Conservation (phyloP, 2,113 vertebrate genomes). For the Dipodomys spectabilis region DNA sequence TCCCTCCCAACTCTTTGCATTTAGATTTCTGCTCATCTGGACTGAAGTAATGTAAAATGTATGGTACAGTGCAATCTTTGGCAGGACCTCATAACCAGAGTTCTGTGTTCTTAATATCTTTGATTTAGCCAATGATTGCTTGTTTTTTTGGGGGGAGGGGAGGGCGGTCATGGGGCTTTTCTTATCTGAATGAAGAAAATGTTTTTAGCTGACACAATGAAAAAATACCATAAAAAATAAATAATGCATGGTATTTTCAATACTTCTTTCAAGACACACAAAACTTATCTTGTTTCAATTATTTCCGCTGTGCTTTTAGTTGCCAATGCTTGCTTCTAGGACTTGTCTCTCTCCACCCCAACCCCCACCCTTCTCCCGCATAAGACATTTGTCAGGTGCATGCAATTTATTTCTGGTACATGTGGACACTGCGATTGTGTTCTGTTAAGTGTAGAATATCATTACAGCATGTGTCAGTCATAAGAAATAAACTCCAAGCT, state of each 20-base stretch:
- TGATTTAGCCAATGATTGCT: background rate
- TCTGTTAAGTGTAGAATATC: background rate
- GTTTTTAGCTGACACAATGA: conserved; percentile 63
- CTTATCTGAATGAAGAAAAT: conserved; percentile 31
- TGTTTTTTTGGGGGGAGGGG: background rate
- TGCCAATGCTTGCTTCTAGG: background rate
- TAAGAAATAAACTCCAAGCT: background rate
- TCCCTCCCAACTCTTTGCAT: background rate
- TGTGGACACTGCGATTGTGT: background rate
- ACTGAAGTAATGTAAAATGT: background rate
- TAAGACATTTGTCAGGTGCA: background rate
- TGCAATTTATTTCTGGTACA: background rate
- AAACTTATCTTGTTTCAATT: conserved; percentile 58
- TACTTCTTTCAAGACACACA: conserved; percentile 30
- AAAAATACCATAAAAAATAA: conserved; percentile 67
- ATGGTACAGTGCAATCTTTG: background rate
- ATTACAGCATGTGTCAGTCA: background rate
- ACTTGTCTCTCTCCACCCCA: background rate
- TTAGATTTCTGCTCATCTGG: background rate
- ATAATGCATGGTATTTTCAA: conserved; percentile 41
- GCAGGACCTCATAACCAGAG: too few species aligned
- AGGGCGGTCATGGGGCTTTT: background rate
- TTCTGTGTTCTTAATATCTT: background rate
- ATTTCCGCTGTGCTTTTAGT: background rate
- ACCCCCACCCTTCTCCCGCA: too few species aligned